These are phyloP conservation scores for Zelleria hepariella DNA, from an alignment of 2,888 invertebrate species.

Conservation along the genomic window DNA sequence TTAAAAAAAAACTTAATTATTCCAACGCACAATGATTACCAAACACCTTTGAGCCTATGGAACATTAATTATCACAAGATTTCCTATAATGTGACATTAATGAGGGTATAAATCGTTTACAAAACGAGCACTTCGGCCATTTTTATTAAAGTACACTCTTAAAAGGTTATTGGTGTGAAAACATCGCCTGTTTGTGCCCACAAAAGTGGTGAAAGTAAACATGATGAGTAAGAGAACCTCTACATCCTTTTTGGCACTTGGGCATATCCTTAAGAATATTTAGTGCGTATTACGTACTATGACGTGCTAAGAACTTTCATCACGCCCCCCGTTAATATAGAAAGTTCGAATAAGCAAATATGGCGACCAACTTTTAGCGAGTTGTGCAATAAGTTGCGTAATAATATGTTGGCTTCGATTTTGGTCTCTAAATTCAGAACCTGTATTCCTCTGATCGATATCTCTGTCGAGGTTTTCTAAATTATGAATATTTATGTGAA, in stretches of 20 bases:
- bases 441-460: neutral
- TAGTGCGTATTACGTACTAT: conserved; percentile 3
- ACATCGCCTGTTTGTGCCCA: neutral
- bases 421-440: neutral
- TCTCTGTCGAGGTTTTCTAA: neutral
- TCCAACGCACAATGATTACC: neutral
- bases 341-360: conserved; percentile 18
- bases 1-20: neutral
- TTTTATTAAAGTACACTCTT: neutral
- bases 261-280: conserved; percentile 1
- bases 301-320: conserved; percentile 22
- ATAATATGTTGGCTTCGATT: neutral
- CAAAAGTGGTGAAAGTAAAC: conserved; percentile 49
- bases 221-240: conserved; percentile 36
- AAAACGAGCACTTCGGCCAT: neutral
- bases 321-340: conserved; percentile 19
- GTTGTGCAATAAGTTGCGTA: conserved; percentile 11
- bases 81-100: neutral
- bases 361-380: conserved; percentile 17
- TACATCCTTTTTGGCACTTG: neutral
- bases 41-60: neutral
- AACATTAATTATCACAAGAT: neutral
- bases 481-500: neutral
- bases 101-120: neutral
- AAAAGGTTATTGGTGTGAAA: neutral